Evolutionary conservation across 1,140 invertebrate species (phyloP).

Genomic region (Phymastichus coffea): DNA sequence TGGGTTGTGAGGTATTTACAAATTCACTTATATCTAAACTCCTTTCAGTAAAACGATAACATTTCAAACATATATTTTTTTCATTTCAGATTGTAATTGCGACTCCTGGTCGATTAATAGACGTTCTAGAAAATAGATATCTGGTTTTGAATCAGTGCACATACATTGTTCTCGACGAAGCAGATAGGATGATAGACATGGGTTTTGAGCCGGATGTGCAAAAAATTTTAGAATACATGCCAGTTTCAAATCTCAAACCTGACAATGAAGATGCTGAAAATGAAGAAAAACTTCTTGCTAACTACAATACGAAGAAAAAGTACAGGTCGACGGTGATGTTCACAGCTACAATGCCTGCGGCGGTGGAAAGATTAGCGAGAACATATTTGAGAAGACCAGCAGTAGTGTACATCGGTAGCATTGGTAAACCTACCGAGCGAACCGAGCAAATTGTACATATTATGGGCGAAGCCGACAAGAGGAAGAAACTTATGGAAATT

Average conservation of each 20-base stretch:
- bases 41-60: not conserved
- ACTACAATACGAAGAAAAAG: slow-evolving; percentile 97
- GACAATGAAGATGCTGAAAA: slow-evolving; percentile 99
- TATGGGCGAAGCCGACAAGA: slow-evolving; percentile 91
- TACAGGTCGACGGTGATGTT: slow-evolving; percentile 99
- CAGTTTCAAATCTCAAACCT: slow-evolving; percentile 97
- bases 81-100: slow-evolving; percentile 91
- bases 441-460: slow-evolving; percentile 98
- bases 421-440: slow-evolving; percentile 96
- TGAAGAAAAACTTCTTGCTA: slow-evolving; percentile 84
- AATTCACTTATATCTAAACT: not conserved
- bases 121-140: slow-evolving; percentile 98
- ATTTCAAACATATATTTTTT: not conserved
- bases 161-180: slow-evolving; percentile 91
- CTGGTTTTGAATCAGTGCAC: slow-evolving; percentile 95
- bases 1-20: slow-evolving; percentile 85
- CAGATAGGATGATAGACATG: slow-evolving; percentile 99
- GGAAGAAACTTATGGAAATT: slow-evolving; percentile 85
- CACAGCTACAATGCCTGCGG: slow-evolving; percentile 99
- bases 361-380: slow-evolving; percentile 93
- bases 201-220: slow-evolving; percentile 98
- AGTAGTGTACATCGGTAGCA: slow-evolving; percentile 97
- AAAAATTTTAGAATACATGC: slow-evolving; percentile 98
- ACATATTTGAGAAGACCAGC: slow-evolving; percentile 94
- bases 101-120: slow-evolving; percentile 98